These are phyloP conservation scores for Papilio xuthus DNA, from an alignment of 1,140 invertebrate genomes.

Conservation along the genomic window DNA sequence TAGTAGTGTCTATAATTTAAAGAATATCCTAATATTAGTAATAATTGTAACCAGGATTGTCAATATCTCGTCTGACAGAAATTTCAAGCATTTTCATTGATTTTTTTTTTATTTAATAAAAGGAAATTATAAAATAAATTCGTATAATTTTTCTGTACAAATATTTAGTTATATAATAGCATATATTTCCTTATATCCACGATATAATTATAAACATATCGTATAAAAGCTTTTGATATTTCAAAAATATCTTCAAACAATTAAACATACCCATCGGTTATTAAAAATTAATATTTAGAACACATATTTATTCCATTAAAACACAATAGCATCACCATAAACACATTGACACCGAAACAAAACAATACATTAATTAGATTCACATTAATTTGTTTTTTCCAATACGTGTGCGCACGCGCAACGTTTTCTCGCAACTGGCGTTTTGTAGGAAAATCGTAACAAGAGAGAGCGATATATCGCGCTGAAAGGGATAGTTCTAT, in stretches of 20 bases:
- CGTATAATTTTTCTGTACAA: too few species aligned
- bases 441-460: constrained; percentile 61
- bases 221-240: neutral
- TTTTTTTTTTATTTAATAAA: too few species aligned
- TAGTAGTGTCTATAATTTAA: too few species aligned
- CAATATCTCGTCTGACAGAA: too few species aligned
- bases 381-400: neutral
- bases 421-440: constrained; percentile 50
- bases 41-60: too few species aligned
- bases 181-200: neutral
- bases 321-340: constrained; percentile 39
- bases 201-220: neutral
- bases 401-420: constrained; percentile 51
- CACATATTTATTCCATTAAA: constrained; percentile 36
- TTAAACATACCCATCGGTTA: constrained; percentile 10
- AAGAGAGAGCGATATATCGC: constrained; percentile 48
- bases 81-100: too few species aligned
- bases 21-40: too few species aligned
- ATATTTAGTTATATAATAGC: too few species aligned
- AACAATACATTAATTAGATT: constrained; percentile 49
- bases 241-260: neutral
- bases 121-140: too few species aligned
- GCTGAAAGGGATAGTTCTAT: constrained; percentile 48
- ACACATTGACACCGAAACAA: constrained; percentile 45
- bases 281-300: constrained; percentile 4